phyloP scores from a whole-genome alignment of 2,888 invertebrate species.

The Siphonodentalium dalli region DNA sequence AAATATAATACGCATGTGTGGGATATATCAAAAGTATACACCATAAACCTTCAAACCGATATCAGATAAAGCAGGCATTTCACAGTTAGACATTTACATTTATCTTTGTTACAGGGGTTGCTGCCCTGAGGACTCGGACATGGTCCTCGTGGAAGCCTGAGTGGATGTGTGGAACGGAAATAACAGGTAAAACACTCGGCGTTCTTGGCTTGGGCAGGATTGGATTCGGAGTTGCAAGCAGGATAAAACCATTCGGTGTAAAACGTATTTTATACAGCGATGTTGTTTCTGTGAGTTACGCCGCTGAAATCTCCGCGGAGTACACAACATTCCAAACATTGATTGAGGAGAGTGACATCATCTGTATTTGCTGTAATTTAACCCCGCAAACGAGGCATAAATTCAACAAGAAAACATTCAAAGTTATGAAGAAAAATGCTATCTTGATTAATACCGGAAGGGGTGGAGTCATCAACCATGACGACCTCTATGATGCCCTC shows the following conservation, averaged over 20 bases:
- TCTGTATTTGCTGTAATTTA: slow-evolving; percentile 81
- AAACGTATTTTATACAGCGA: slow-evolving; percentile 42
- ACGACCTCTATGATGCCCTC: slow-evolving; percentile 79
- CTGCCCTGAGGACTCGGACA: slow-evolving; percentile 72
- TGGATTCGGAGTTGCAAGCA: slow-evolving; percentile 50
- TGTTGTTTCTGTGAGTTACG: slow-evolving; percentile 46
- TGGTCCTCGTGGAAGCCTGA: slow-evolving; percentile 90
- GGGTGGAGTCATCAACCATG: slow-evolving; percentile 74
- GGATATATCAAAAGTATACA: no score
- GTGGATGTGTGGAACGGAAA: slow-evolving; percentile 88
- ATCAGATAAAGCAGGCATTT: no score
- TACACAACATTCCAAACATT: slow-evolving; percentile 78
- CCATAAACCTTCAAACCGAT: no score
- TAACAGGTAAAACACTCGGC: slow-evolving; percentile 77
- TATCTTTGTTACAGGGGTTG: slow-evolving; percentile 39
- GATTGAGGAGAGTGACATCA: slow-evolving; percentile 80
- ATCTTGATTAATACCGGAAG: slow-evolving; percentile 87
- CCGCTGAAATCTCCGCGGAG: slow-evolving; percentile 72
- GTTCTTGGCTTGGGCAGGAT: slow-evolving; percentile 63
- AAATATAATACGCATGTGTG: no score
- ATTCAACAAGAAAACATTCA: slow-evolving; percentile 80
- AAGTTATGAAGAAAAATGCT: slow-evolving; percentile 83
- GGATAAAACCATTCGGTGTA: slow-evolving; percentile 48
- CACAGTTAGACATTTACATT: no score
- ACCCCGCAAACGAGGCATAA: slow-evolving; percentile 80